phyloP scores from a whole-genome alignment of 1,140 invertebrate genomes.

The Drosophila insularis region DNA sequence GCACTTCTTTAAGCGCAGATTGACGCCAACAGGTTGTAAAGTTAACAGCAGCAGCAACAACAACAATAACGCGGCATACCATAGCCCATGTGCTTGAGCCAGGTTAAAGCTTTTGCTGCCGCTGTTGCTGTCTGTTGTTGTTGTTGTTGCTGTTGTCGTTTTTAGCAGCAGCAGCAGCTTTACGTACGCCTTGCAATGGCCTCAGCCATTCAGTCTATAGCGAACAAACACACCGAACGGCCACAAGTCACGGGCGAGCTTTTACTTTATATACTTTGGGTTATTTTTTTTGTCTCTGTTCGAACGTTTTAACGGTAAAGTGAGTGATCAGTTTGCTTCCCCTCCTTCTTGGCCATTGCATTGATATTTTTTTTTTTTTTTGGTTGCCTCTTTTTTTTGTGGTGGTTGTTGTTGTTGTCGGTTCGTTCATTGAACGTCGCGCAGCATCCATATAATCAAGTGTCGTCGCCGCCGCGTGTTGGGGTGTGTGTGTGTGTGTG shows the following conservation, averaged over 20 bases:
- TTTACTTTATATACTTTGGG: neutral
- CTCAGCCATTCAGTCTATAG: slow-evolving; percentile 44
- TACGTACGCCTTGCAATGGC: slow-evolving; percentile 15
- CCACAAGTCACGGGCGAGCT: slow-evolving; percentile 38
- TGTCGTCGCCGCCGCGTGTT: slow-evolving; percentile 2
- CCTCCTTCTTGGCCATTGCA: neutral
- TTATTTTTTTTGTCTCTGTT: neutral
- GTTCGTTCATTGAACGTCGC: slow-evolving; percentile 32
- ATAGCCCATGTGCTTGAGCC: slow-evolving; percentile 26
- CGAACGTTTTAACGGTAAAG: slow-evolving; percentile 56
- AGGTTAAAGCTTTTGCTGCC: slow-evolving; percentile 41
- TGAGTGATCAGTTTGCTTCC: slow-evolving; percentile 12
- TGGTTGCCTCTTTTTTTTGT: slow-evolving; percentile 24
- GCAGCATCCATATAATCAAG: slow-evolving; percentile 23
- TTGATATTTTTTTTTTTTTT: slow-evolving; percentile 6
- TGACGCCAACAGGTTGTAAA: slow-evolving; percentile 72
- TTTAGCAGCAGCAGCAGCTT: slow-evolving; percentile 7
- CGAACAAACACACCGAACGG: slow-evolving; percentile 58
- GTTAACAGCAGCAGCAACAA: slow-evolving; percentile 30
- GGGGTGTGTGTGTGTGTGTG: slow-evolving; percentile 14
- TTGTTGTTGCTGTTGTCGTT: neutral
- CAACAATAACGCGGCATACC: slow-evolving; percentile 43
- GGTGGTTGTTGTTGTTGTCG: slow-evolving; percentile 14
- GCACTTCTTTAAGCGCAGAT: slow-evolving; percentile 72
- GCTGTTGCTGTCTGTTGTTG: slow-evolving; percentile 15